Percentiles rank a stretch among this genome's conserved stretches.
Conservation (phyloP, 2,888 invertebrate species). For the Odontothrips loti region DNA sequence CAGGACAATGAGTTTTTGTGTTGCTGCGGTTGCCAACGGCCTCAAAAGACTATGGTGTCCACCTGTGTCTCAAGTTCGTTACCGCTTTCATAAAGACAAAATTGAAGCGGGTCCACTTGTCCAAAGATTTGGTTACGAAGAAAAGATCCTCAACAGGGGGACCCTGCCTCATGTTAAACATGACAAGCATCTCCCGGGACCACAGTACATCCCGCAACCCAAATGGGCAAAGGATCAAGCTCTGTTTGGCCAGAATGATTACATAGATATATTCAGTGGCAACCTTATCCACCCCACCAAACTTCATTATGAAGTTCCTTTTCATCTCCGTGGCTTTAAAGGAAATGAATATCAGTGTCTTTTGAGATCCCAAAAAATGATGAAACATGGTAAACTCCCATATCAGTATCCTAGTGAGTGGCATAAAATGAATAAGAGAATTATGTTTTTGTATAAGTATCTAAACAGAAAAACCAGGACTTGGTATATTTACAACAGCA, state of each 20-base stretch:
- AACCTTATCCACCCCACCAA: constrained; percentile 76
- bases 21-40: not conserved
- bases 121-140: constrained; percentile 67
- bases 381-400: constrained; percentile 56
- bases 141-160: constrained; percentile 60
- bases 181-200: constrained; percentile 60
- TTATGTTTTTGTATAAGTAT: constrained; percentile 68
- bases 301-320: constrained; percentile 78
- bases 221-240: constrained; percentile 73
- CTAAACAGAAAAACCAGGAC: constrained; percentile 79
- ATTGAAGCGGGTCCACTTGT: constrained; percentile 56
- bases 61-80: constrained; percentile 45
- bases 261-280: constrained; percentile 90
- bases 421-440: constrained; percentile 67
- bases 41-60: not conserved
- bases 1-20: not conserved
- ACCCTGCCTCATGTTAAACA: constrained; percentile 62
- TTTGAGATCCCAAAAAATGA: constrained; percentile 66
- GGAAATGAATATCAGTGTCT: constrained; percentile 81
- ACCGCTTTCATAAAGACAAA: constrained; percentile 61
- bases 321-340: constrained; percentile 83
- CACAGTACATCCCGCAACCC: constrained; percentile 60
- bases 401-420: constrained; percentile 70
- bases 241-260: constrained; percentile 92
- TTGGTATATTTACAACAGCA: constrained; percentile 44